phyloP scores from a whole-genome alignment of 2,888 invertebrate species.

The Tenthredo amoena region DNA sequence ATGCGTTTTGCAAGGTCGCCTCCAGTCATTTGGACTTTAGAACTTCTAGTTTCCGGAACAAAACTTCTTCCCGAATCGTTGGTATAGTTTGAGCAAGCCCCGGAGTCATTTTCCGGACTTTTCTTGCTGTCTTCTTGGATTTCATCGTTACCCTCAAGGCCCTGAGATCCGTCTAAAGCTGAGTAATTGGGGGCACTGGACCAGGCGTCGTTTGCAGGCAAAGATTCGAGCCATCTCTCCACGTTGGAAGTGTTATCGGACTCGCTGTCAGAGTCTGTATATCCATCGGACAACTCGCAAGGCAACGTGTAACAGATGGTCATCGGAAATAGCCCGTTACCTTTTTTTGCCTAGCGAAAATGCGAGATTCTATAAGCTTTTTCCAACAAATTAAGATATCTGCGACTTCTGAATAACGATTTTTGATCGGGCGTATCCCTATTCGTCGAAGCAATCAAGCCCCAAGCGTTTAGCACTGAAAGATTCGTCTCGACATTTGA shows the following conservation, averaged over 20 bases:
- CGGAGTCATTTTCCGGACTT: not conserved
- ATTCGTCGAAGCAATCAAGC: not conserved
- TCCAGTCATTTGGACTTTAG: not conserved
- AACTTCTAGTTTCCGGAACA: not conserved
- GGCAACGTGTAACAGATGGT: not conserved
- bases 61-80: not conserved
- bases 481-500: not conserved
- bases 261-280: constrained; percentile 63
- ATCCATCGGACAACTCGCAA: constrained; percentile 52
- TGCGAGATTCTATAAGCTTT: not conserved
- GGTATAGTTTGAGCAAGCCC: not conserved
- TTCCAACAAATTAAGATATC: not conserved
- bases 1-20: not conserved
- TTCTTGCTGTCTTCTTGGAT: constrained; percentile 24
- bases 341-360: constrained; percentile 10
- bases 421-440: not conserved
- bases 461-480: not conserved
- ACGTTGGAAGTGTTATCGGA: constrained; percentile 58
- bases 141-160: constrained; percentile 12
- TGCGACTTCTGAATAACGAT: not conserved
- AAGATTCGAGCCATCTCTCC: constrained; percentile 59
- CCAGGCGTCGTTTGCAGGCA: constrained; percentile 60
- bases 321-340: constrained; percentile 13
- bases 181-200: constrained; percentile 43
- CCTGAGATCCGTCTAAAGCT: constrained; percentile 5